Base-by-base conservation (phyloP, 2,113 vertebrate genomes). In the Pagrus major region DNA sequence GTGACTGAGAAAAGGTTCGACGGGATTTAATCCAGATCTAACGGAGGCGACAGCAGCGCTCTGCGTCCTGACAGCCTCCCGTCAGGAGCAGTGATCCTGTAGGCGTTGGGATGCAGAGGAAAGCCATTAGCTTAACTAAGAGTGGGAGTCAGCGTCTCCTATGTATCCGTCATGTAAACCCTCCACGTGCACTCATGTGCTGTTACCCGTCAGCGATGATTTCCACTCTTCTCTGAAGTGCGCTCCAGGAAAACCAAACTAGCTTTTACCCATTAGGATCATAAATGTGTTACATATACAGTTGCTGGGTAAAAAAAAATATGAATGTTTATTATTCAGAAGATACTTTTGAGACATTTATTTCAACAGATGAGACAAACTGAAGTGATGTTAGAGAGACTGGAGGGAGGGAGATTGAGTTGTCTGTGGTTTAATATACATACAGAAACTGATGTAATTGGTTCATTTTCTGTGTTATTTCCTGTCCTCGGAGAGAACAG, bases 141-240 rank as follows among this genome's bases (percentile, higher is more conserved):
- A 5, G 78, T 81, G 55, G 63, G 78, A 52, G 55, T 54, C 20
- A 31, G 51, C 8, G 12, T 16, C 37, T 54, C 71, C 33, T 29
- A 0, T 14, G 33, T 12, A 2, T 16, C 21, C 39, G 6, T 20
- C 37, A 54, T 33, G 8, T 1, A 23, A 23, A 75, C 72, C 20
- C 71, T 74, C 51, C 37, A 9, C 37, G 18, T 27, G 20, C 47
- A 10, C 46, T 69, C 20, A 21, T 35, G 46, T 23, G 37, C 56
- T 33, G 18, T 54, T 55, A 27, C 21, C 21, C 67, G 51, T 52
- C 41, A 29, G 25, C 31, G 8, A 31, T 15, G 51, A 46, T 6
- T 2, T 9, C 10, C 9, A 15, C 56, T 37, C 27, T n/a, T 29
- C 25, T 14, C 51, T 42, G 12, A 31, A 55, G 46, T 16, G 21